A percentile compares a stretch with the other conserved stretches of the same genome.
These are phyloP conservation scores for Melanotaenia boesemani DNA, from an alignment of 2,797 vertebrate species.

Conservation along the genomic window DNA sequence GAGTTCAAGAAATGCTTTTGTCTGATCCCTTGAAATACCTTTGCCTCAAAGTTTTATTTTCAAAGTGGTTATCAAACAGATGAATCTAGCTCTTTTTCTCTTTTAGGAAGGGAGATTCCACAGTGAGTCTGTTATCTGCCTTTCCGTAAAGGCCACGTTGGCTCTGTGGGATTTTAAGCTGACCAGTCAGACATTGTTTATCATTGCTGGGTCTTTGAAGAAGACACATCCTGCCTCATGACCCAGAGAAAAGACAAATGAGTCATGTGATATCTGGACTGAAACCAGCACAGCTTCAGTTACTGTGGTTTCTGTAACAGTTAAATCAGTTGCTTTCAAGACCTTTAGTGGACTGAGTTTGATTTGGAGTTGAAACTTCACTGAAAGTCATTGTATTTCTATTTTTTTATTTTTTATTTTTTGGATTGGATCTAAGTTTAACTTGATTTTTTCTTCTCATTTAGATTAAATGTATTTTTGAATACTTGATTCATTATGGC, in stretches of 20 bases:
- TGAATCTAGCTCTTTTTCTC: constrained; percentile 53
- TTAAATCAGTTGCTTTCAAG: constrained; percentile 27
- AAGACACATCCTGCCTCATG: constrained; percentile 65
- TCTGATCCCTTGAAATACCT: constrained; percentile 58
- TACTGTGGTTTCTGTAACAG: constrained; percentile 43
- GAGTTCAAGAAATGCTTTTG: constrained; percentile 41
- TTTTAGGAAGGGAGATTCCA: constrained; percentile 50
- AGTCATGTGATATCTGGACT: constrained; percentile 52
- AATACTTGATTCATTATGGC: neutral
- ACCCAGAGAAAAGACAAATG: constrained; percentile 55
- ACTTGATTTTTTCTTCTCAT: neutral
- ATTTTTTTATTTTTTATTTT: too few relatives aligned
- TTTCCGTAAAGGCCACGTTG: constrained; percentile 41
- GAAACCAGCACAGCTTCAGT: constrained; percentile 16
- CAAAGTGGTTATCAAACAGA: constrained; percentile 56
- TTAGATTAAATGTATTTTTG: neutral
- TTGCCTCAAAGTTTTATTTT: constrained; percentile 51
- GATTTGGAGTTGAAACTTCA: constrained; percentile 12
- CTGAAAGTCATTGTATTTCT: neutral
- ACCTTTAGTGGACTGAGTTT: constrained; percentile 22
- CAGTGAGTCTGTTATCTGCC: constrained; percentile 51
- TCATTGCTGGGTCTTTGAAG: constrained; percentile 71
- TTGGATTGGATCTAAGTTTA: neutral
- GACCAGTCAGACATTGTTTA: constrained; percentile 69
- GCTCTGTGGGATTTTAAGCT: constrained; percentile 49